Conservation (phyloP, 2,113 vertebrate genomes). For the Camelus bactrianus region DNA sequence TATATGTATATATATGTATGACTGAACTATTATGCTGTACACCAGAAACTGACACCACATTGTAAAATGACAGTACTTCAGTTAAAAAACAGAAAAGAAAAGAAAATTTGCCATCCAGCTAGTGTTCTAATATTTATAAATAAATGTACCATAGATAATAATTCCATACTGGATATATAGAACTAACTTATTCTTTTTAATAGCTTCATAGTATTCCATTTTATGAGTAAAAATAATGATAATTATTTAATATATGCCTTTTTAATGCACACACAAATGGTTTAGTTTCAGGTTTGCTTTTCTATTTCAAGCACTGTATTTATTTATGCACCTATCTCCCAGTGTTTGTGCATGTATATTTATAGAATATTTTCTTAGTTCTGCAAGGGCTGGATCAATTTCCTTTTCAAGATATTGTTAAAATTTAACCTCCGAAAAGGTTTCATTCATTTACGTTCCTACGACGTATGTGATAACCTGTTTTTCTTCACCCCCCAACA, state of each 20-base stretch:
- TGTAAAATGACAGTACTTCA: too few relatives aligned
- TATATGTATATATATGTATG: too few relatives aligned
- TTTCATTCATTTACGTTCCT: constrained; percentile 53
- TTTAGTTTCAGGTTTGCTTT: not conserved
- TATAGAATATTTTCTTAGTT: constrained; percentile 46
- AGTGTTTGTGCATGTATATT: not conserved
- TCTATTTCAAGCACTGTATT: not conserved
- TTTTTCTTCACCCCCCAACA: constrained; percentile 54
- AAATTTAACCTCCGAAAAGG: constrained; percentile 48
- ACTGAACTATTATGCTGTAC: too few relatives aligned
- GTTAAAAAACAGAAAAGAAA: not conserved
- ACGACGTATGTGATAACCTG: constrained; percentile 18
- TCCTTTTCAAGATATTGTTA: constrained; percentile 47
- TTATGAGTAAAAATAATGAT: not conserved
- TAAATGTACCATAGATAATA: not conserved
- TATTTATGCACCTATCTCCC: not conserved
- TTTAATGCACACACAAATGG: not conserved
- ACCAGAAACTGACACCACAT: too few relatives aligned
- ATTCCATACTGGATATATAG: not conserved
- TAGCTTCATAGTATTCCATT: constrained; percentile 16
- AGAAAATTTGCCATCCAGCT: not conserved
- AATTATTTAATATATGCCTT: not conserved
- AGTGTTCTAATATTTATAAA: not conserved
- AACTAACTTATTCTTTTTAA: not conserved
- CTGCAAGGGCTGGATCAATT: constrained; percentile 50